Conservation (phyloP, 2,888 invertebrate species). For the Apamea epomidion region DNA sequence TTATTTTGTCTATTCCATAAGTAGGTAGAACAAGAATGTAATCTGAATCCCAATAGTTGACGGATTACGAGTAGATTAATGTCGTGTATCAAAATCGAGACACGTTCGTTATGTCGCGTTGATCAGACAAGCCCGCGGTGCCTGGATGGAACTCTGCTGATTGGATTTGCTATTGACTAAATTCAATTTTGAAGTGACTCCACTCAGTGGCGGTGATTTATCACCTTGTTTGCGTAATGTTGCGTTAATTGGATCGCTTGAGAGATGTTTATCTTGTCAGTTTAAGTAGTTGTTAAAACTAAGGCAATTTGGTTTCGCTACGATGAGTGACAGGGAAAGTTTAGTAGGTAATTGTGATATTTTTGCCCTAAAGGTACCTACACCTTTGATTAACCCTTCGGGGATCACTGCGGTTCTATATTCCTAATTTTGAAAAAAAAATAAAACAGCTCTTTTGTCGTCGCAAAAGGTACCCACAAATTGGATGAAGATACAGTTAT, state of each 20-base stretch:
- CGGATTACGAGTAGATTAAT: conserved; percentile 48
- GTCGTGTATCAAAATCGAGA: conserved; percentile 36
- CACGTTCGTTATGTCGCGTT: conserved; percentile 55
- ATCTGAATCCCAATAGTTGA: conserved; percentile 18
- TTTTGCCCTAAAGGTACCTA: neutral
- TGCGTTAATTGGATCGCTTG: conserved; percentile 36
- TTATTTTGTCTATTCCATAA: neutral
- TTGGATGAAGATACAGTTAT: neutral
- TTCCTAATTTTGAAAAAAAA: neutral
- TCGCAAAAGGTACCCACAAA: neutral
- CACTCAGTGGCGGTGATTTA: conserved; percentile 50
- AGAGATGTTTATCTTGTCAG: conserved; percentile 14
- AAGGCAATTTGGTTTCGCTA: neutral
- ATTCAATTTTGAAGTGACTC: conserved; percentile 62
- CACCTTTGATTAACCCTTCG: neutral
- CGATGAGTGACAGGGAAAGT: neutral
- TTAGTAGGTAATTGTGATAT: neutral
- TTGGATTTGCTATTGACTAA: conserved; percentile 66
- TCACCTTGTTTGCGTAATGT: conserved; percentile 47
- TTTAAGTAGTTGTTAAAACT: conserved; percentile 5
- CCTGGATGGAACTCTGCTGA: conserved; percentile 65
- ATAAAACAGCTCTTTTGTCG: neutral
- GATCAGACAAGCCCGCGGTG: conserved; percentile 59
- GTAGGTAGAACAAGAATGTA: neutral
- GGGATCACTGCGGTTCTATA: too few relatives aligned